These are phyloP conservation scores for Nanorana parkeri DNA, from an alignment of 2,113 vertebrate genomes.

Conservation along the genomic window DNA sequence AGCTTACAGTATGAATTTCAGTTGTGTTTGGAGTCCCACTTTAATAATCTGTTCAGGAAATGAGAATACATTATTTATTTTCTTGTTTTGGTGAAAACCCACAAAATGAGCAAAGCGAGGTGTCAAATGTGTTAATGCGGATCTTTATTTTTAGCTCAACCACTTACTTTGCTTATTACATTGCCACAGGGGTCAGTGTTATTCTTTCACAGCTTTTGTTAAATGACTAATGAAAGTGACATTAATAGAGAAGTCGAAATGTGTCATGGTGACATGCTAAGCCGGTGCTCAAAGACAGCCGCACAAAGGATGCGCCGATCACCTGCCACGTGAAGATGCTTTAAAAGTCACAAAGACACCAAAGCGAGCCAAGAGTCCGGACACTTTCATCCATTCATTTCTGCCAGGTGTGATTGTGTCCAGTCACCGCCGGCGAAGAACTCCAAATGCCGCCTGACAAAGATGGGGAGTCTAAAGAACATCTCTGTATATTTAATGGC, in stretches of 20 bases:
- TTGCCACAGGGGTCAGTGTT: not conserved
- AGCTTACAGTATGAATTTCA: too few relatives aligned
- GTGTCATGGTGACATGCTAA: not conserved
- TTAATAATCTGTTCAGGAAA: too few relatives aligned
- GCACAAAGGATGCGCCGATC: constrained; percentile 8
- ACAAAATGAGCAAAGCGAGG: too few relatives aligned
- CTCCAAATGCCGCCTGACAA: not conserved
- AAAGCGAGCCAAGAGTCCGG: not conserved
- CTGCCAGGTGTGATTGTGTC: not conserved
- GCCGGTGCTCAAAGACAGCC: not conserved
- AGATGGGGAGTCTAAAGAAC: not conserved
- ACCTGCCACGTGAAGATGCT: not conserved
- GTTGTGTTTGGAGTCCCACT: too few relatives aligned
- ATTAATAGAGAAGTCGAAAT: not conserved
- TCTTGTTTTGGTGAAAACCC: too few relatives aligned
- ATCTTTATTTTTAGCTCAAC: too few relatives aligned
- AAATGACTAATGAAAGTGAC: not conserved
- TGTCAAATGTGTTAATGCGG: too few relatives aligned
- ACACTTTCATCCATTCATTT: not conserved
- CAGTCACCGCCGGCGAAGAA: not conserved
- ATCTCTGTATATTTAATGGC: not conserved
- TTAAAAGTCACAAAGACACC: not conserved
- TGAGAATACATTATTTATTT: too few relatives aligned
- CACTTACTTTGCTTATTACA: too few relatives aligned
- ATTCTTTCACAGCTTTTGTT: not conserved